Percentiles rank a stretch among this genome's conserved stretches.
Evolutionary conservation across 2,888 invertebrate species (phyloP).

Genomic region (Didymodactylos carnosus): DNA sequence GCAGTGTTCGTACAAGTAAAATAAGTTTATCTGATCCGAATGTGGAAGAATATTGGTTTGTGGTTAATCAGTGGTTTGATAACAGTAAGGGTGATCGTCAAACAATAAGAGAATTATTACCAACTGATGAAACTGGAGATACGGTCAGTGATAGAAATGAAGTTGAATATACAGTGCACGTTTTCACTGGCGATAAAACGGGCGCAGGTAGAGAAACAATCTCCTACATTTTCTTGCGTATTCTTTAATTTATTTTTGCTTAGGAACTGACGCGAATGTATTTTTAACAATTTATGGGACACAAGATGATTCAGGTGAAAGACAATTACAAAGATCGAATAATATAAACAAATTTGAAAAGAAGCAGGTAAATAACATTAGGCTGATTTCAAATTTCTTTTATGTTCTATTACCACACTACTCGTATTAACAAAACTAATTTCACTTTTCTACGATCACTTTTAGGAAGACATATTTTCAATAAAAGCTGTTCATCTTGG

Average conservation of each 20-base stretch:
- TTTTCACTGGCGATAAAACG: constrained; percentile 27
- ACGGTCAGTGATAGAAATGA: constrained; percentile 21
- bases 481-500: constrained; percentile 29
- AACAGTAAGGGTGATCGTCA: constrained; percentile 28
- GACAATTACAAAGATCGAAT: constrained; percentile 26
- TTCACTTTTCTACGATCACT: no score
- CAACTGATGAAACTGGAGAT: constrained; percentile 29
- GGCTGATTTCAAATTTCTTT: background rate
- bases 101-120: constrained; percentile 30
- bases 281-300: constrained; percentile 28
- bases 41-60: constrained; percentile 33
- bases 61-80: constrained; percentile 32
- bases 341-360: constrained; percentile 31
- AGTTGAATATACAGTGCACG: constrained; percentile 26
- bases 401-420: no score
- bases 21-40: constrained; percentile 15
- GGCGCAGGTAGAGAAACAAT: no score
- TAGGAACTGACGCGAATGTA: constrained; percentile 33
- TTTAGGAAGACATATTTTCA: constrained; percentile 28
- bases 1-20: constrained; percentile 2
- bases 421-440: no score
- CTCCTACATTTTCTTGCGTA: no score
- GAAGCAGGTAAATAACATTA: constrained; percentile 21
- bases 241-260: no score
- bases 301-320: constrained; percentile 28